Base-by-base conservation (phyloP, 2,797 vertebrate genomes). In the Cygnus olor region DNA sequence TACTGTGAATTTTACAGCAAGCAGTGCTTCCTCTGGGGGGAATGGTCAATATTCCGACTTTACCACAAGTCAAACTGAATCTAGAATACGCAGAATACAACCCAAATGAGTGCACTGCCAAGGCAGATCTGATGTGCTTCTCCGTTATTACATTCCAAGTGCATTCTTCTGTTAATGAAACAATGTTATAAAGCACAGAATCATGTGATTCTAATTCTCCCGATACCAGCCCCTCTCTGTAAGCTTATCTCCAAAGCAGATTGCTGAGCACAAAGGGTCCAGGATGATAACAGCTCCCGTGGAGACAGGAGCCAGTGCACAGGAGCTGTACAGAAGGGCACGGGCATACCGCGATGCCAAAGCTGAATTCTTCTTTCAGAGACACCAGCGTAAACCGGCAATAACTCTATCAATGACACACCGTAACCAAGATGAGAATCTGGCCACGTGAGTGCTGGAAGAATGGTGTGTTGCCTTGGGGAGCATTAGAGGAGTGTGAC, bases 191-290 rank as follows among this genome's bases (percentile, higher is more conserved):
- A 51, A 44, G 2, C 70, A 49, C 69, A 40, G 42, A 57, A 45
- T 9, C 14, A 19, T 66, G 58, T 44, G 57, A 27, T 20, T 60
- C 63, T 13, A 49, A 17, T 25, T 40, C 28, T 70, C 42, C 47
- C 3, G 3, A 69, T 28, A n/a, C 22, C 27, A 69, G 27, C 56
- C 38, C 34, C 3, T 18, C 44, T n/a, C 38, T 45, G 28, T 24
- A 32, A 45, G 42, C 49, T 82, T 34, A 44, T 84, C 53, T 42
- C 73, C 44, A 18, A 28, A 38, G 63, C 73, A 68, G 44, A 42
- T 0, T n/a, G 57, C 74, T 40, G 57, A 60, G 45, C 9, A 1
- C 3, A 6, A 4, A 3, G 44, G 45, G 9, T 25, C 38, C 14
- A 17, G n/a, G 54, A 30, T 36, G 36, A 47, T 27, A 47, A 53